A percentile compares a stretch with the other conserved stretches of the same genome.
phyloP scores from a whole-genome alignment of 2,113 vertebrate species.

The Machaerirhynchus nigripectus region DNA sequence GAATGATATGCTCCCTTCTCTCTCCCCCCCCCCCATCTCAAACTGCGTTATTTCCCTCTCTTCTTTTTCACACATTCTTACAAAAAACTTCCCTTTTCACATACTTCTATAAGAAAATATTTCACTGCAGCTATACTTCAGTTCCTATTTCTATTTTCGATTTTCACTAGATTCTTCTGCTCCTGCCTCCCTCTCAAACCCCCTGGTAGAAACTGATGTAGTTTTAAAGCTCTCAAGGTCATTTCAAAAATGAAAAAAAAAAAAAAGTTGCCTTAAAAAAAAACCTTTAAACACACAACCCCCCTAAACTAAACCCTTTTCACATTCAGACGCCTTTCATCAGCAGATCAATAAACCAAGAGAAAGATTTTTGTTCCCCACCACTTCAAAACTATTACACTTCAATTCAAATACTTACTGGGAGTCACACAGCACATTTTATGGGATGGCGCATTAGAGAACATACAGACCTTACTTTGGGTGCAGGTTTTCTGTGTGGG shows the following conservation, averaged over 20 bases:
- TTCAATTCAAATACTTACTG: slow-evolving; percentile 61
- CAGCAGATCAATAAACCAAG: slow-evolving; percentile 57
- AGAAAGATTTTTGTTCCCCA: slow-evolving; percentile 39
- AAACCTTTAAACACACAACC: slow-evolving; percentile 1
- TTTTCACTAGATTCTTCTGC: slow-evolving; percentile 48
- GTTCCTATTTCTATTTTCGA: slow-evolving; percentile 66
- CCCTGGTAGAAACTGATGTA: slow-evolving; percentile 29
- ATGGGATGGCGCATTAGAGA: slow-evolving; percentile 51
- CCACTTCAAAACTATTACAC: slow-evolving; percentile 64
- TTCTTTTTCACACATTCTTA: slow-evolving; percentile 56
- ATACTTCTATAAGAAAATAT: slow-evolving; percentile 58
- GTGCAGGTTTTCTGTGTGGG: slow-evolving; percentile 43
- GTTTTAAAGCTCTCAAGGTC: slow-evolving; percentile 43
- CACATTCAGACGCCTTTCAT: slow-evolving; percentile 43
- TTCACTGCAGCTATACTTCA: slow-evolving; percentile 53
- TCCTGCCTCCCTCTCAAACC: slow-evolving; percentile 26
- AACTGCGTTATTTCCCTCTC: slow-evolving; percentile 61
- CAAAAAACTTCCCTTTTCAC: slow-evolving; percentile 75
- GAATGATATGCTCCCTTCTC: slow-evolving; percentile 41
- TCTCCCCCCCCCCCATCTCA: not conserved
- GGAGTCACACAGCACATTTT: slow-evolving; percentile 55
- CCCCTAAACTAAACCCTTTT: slow-evolving; percentile 28
- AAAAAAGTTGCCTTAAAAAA: not conserved
- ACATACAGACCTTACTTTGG: slow-evolving; percentile 37
- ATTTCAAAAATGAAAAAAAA: slow-evolving; percentile 25